Evolutionary conservation across 2,888 invertebrate species (phyloP).

Genomic region (Drosophila atroscutellata): DNA sequence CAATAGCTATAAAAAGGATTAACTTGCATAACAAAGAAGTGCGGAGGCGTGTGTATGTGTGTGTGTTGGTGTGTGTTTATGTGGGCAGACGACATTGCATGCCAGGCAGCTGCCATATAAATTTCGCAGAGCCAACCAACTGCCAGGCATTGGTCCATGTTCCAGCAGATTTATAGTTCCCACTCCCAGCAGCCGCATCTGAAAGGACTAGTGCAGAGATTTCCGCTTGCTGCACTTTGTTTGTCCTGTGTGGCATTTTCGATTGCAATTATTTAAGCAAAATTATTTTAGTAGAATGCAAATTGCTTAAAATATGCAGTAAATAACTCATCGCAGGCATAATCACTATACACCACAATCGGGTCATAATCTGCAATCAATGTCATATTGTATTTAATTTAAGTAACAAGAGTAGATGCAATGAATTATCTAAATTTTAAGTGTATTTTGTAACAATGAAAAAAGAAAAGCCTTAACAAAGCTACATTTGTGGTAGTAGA

Average conservation of each 20-base stretch:
- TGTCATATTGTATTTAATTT: not conserved
- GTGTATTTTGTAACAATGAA: not conserved
- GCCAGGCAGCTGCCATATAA: slow-evolving; percentile 67
- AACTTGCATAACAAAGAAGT: slow-evolving; percentile 79
- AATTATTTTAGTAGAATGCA: slow-evolving; percentile 38
- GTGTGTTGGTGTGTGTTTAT: slow-evolving; percentile 9
- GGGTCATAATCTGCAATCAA: not conserved
- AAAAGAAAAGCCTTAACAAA: not conserved
- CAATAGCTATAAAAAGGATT: slow-evolving; percentile 79
- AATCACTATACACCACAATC: slow-evolving; percentile 3
- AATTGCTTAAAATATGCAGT: slow-evolving; percentile 38
- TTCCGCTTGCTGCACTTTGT: slow-evolving; percentile 41
- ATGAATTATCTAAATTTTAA: not conserved
- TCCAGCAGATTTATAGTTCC: slow-evolving; percentile 65
- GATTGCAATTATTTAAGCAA: slow-evolving; percentile 57
- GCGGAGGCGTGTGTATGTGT: slow-evolving; percentile 15
- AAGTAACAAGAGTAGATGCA: not conserved
- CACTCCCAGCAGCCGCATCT: slow-evolving; percentile 8
- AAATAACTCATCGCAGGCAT: slow-evolving; percentile 13
- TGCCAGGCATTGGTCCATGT: slow-evolving; percentile 67
- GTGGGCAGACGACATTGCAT: slow-evolving; percentile 42
- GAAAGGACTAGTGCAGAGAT: slow-evolving; percentile 21
- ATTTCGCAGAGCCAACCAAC: slow-evolving; percentile 66
- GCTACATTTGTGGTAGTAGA: not conserved
- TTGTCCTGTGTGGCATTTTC: slow-evolving; percentile 32